Evolutionary conservation across 2,888 invertebrate genomes (phyloP).

Genomic region (Epistrophe grossulariae): DNA sequence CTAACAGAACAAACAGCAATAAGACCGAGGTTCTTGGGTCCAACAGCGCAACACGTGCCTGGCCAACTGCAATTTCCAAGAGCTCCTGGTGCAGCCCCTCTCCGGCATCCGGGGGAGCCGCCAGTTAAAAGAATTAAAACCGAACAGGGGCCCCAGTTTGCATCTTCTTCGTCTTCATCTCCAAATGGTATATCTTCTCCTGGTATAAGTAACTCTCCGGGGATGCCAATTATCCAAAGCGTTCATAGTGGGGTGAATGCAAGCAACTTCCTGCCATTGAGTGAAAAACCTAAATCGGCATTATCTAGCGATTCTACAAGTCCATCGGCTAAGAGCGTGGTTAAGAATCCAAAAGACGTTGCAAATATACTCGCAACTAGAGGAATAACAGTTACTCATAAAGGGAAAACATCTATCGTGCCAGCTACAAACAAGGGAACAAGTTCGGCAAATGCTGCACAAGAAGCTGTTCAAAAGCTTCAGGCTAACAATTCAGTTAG

Average conservation of each 20-base stretch:
- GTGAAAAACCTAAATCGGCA: slow-evolving; percentile 33
- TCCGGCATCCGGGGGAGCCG: slow-evolving; percentile 60
- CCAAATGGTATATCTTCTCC: slow-evolving; percentile 48
- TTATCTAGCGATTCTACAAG: slow-evolving; percentile 90
- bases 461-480: slow-evolving; percentile 81
- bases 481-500: slow-evolving; percentile 87
- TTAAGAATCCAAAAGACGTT: slow-evolving; percentile 90
- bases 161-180: slow-evolving; percentile 31
- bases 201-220: slow-evolving; percentile 83
- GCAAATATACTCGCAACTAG: slow-evolving; percentile 91
- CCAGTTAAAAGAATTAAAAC: slow-evolving; percentile 72
- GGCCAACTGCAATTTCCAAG: slow-evolving; percentile 64
- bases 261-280: slow-evolving; percentile 81
- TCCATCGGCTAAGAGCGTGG: slow-evolving; percentile 86
- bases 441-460: slow-evolving; percentile 81
- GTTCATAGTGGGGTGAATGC: slow-evolving; percentile 86
- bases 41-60: slow-evolving; percentile 42
- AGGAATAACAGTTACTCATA: slow-evolving; percentile 89
- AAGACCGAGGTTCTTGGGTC: slow-evolving; percentile 65
- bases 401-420: slow-evolving; percentile 84
- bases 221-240: slow-evolving; percentile 90
- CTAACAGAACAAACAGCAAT: slow-evolving; percentile 66
- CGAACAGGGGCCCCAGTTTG: slow-evolving; percentile 42
- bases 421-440: slow-evolving; percentile 83
- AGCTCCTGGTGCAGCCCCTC: slow-evolving; percentile 23